Conservation (phyloP, 2,113 vertebrate species). For the Labeo catla region DNA sequence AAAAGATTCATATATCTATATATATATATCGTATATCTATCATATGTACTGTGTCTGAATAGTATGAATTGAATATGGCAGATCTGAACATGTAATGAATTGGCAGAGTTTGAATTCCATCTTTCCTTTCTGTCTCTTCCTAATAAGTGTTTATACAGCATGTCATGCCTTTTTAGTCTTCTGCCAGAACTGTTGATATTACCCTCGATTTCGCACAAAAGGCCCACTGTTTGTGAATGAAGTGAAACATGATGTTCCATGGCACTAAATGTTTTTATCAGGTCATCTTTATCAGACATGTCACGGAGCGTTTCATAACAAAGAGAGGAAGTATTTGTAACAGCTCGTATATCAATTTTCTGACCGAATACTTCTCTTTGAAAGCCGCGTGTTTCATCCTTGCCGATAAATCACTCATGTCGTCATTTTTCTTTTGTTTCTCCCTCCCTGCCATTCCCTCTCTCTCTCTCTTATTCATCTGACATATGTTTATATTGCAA, state of each 20-base stretch:
- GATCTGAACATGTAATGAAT: not conserved
- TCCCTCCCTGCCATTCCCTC: not conserved
- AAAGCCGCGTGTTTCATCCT: conserved; percentile 38
- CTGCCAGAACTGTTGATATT: not conserved
- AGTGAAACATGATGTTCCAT: conserved; percentile 9
- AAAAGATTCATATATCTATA: not conserved
- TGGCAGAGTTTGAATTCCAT: not conserved
- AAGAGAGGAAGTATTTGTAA: conserved; percentile 31
- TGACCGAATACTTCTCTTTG: conserved; percentile 1
- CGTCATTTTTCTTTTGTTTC: conserved; percentile 32
- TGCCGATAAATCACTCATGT: conserved; percentile 24
- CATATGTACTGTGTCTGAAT: not conserved
- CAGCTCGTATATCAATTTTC: conserved; percentile 6
- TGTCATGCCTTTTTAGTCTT: conserved; percentile 11
- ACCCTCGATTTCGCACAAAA: not conserved
- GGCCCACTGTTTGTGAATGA: conserved; percentile 25
- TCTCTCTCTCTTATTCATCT: conserved; percentile 33
- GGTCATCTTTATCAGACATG: not conserved
- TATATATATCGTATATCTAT: not conserved
- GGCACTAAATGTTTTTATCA: conserved; percentile 10
- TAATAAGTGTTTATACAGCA: conserved; percentile 7
- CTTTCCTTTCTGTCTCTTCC: conserved; percentile 7
- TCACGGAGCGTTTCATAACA: not conserved
- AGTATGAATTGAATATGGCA: not conserved
- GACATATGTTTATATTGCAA: conserved; percentile 47